A percentile compares a stretch with the other conserved stretches of the same genome.
Evolutionary conservation across 2,113 vertebrate genomes (phyloP).

Genomic region (Labeo catla): DNA sequence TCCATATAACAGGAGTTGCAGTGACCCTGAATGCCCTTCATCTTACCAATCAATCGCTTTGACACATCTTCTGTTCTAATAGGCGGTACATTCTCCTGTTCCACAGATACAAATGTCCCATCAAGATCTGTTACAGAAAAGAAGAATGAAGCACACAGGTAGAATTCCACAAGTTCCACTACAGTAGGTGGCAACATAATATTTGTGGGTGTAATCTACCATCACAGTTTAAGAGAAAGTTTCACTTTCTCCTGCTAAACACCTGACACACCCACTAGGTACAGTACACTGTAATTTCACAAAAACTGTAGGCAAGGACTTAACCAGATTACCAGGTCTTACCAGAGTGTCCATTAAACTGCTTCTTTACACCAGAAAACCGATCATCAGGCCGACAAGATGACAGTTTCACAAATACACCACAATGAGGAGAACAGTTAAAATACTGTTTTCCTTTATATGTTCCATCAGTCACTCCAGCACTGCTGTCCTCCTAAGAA

Average conservation of each 20-base stretch:
- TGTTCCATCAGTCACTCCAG: slow-evolving; percentile 75
- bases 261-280: background rate
- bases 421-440: slow-evolving; percentile 69
- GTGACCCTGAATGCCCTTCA: slow-evolving; percentile 89
- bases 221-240: background rate
- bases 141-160: slow-evolving; percentile 1
- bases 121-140: slow-evolving; percentile 60
- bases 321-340: background rate
- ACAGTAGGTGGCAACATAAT: background rate
- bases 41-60: slow-evolving; percentile 74
- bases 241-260: background rate
- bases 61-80: slow-evolving; percentile 72
- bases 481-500: slow-evolving; percentile 75
- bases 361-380: slow-evolving; percentile 65
- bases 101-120: background rate
- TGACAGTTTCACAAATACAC: slow-evolving; percentile 80
- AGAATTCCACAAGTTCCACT: background rate
- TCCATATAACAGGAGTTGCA: slow-evolving; percentile 95
- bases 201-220: background rate
- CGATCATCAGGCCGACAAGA: slow-evolving; percentile 79
- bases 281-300: background rate
- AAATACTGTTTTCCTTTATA: slow-evolving; percentile 74
- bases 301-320: background rate
- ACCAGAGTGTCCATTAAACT: slow-evolving; percentile 56
- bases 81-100: slow-evolving; percentile 72